Conservation (phyloP, 2,797 vertebrate species). For the Cossypha polioptera region DNA sequence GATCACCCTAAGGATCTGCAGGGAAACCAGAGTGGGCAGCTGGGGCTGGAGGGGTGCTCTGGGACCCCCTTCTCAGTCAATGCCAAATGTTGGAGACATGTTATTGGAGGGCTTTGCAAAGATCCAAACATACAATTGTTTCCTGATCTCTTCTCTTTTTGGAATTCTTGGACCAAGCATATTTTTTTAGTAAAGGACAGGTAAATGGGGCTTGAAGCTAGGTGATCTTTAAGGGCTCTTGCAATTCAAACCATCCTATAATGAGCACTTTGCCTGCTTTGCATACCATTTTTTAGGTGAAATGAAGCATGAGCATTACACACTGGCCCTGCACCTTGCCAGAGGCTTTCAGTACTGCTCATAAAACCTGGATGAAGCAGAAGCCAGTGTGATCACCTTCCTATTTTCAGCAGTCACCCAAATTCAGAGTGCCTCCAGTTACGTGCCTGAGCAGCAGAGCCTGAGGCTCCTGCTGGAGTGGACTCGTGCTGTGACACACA, state of each 20-base stretch:
- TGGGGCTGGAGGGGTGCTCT: neutral
- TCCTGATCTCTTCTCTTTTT: neutral
- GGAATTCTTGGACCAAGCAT: neutral
- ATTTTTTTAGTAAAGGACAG: neutral
- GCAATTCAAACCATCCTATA: neutral
- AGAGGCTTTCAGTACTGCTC: neutral
- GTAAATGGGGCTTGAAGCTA: neutral
- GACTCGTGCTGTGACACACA: neutral
- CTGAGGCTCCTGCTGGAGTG: neutral
- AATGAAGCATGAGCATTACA: accelerated
- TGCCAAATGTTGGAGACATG: accelerated
- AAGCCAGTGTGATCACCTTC: neutral
- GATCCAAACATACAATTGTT: neutral
- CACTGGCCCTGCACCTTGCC: neutral
- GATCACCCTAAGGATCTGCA: neutral
- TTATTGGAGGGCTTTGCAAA: neutral
- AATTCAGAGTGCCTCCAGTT: neutral
- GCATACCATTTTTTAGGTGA: neutral
- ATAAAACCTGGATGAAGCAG: neutral
- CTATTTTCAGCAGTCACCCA: neutral
- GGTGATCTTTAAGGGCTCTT: neutral
- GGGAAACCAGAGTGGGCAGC: neutral
- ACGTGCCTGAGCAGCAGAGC: accelerated
- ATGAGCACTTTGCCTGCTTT: neutral
- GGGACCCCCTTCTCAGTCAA: neutral